Evolutionary conservation across 2,113 vertebrate species (phyloP).

Genomic region (Lonchura striata): DNA sequence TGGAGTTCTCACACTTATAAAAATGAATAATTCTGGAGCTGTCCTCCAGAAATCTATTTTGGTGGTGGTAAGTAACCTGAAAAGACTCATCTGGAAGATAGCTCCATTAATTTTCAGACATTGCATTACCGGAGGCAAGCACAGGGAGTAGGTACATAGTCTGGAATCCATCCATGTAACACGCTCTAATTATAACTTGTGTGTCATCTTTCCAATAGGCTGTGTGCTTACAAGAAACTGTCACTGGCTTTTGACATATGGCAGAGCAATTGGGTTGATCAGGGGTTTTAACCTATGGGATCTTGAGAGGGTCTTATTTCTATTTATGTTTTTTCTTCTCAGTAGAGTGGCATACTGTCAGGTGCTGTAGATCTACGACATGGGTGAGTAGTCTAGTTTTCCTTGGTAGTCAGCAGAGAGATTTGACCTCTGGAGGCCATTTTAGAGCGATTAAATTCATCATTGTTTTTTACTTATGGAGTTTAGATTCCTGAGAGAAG

Average conservation of each 20-base stretch:
- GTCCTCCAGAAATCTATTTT: background rate
- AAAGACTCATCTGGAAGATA: background rate
- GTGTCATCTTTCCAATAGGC: background rate
- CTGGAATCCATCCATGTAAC: background rate
- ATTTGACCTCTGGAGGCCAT: background rate
- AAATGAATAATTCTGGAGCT: background rate
- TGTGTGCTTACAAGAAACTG: background rate
- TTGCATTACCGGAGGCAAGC: background rate
- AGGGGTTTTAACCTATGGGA: background rate
- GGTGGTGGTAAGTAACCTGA: background rate
- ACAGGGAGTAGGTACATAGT: background rate
- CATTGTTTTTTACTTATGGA: background rate
- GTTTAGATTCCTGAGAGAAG: background rate
- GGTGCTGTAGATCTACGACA: background rate
- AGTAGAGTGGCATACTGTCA: rapidly evolving
- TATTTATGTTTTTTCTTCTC: conserved; percentile 8
- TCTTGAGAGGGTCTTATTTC: background rate
- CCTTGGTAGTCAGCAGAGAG: background rate
- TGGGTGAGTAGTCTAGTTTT: background rate
- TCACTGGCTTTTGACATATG: background rate
- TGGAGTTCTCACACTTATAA: background rate
- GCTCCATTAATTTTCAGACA: background rate
- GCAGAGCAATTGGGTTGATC: background rate
- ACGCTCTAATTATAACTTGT: background rate
- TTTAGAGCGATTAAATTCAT: background rate